A percentile compares a stretch with the other conserved stretches of the same genome.
Conservation (phyloP, 2,113 vertebrate species). For the Chroicocephalus ridibundus region DNA sequence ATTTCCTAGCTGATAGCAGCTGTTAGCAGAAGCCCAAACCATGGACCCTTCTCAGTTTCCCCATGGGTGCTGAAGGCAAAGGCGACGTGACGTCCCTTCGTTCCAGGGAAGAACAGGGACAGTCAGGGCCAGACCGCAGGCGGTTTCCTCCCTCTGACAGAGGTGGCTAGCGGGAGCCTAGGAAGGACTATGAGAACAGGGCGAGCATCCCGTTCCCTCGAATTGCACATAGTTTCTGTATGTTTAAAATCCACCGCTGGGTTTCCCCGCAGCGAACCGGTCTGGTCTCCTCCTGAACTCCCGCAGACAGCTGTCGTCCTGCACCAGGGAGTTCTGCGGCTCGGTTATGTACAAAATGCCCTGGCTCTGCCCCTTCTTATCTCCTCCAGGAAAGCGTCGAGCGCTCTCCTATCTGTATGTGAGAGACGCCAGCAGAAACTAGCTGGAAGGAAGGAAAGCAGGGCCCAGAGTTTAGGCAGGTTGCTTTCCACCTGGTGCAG, state of each 20-base stretch:
- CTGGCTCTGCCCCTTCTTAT: background rate
- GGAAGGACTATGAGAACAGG: background rate
- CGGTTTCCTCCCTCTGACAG: background rate
- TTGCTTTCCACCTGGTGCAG: background rate
- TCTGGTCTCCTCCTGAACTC: background rate
- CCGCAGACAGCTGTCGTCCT: background rate
- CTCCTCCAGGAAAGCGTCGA: background rate
- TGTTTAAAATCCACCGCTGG: background rate
- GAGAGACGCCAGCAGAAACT: background rate
- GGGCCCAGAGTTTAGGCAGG: background rate
- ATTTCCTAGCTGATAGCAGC: slow-evolving; percentile 39
- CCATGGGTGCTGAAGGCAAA: background rate
- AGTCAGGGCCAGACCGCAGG: background rate
- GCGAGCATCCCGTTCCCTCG: background rate
- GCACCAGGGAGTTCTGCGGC: background rate
- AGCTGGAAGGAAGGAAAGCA: too few relatives aligned
- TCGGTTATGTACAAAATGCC: rapidly evolving
- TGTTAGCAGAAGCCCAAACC: background rate
- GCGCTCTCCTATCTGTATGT: rapidly evolving
- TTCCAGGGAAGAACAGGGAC: background rate
- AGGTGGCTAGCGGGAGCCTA: background rate
- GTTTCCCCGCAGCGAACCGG: background rate
- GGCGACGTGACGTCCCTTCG: background rate
- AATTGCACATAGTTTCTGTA: rapidly evolving
- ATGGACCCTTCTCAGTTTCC: background rate